Conservation (phyloP, 1,140 invertebrate species). For the Zaprionus tsacasi region DNA sequence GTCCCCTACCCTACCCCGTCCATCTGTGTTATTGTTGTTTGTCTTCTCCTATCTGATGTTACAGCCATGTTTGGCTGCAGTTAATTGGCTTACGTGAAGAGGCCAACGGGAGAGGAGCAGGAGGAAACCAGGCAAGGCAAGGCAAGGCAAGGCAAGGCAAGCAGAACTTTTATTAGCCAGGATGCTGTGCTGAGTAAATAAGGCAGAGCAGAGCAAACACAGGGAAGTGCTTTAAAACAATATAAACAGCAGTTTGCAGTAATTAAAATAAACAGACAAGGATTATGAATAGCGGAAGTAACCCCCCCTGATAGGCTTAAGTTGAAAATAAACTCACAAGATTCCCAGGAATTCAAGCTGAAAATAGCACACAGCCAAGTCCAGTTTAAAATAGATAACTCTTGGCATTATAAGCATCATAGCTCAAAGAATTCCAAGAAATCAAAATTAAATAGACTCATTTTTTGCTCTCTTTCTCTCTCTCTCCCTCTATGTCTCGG, state of each 20-base stretch:
- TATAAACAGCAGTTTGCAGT: not conserved
- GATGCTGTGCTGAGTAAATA: not conserved
- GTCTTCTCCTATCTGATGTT: slow-evolving; percentile 9
- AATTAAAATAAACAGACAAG: not conserved
- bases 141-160: not conserved
- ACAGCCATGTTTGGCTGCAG: slow-evolving; percentile 17
- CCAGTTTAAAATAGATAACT: not conserved
- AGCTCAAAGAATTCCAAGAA: not conserved
- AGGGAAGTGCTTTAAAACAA: not conserved
- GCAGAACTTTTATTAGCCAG: slow-evolving; percentile 5
- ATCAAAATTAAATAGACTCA: not conserved
- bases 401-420: not conserved
- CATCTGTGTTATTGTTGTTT: slow-evolving; percentile 12
- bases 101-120: not conserved
- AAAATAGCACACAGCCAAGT: not conserved
- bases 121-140: not conserved
- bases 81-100: slow-evolving; percentile 35
- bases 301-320: not conserved
- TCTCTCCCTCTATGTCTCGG: too few species aligned
- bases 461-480: not conserved
- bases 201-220: too few species aligned
- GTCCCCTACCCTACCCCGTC: not conserved
- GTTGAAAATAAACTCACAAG: not conserved
- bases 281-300: not conserved
- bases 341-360: not conserved